Conservation (phyloP, 1,140 invertebrate species). For the Drosophila orosa region DNA sequence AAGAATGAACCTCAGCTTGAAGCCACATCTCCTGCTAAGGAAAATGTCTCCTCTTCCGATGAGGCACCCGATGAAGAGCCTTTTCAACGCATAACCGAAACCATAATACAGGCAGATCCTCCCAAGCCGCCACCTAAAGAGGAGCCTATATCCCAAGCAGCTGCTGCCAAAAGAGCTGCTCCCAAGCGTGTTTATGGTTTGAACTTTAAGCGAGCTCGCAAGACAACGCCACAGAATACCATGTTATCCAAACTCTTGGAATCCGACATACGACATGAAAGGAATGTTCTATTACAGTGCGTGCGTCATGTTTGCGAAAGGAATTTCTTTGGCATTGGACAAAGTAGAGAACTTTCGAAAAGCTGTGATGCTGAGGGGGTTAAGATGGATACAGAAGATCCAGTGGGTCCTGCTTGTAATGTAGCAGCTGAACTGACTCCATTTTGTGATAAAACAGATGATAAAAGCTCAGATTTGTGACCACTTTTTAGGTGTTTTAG, state of each 20-base stretch:
- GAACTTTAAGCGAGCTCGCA: constrained; percentile 73
- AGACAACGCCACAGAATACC: constrained; percentile 84
- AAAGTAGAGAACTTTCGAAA: neutral
- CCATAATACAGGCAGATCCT: neutral
- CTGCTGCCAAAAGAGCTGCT: neutral
- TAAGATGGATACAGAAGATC: neutral
- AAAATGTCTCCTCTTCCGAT: constrained; percentile 40
- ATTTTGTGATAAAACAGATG: constrained; percentile 17
- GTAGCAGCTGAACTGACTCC: neutral
- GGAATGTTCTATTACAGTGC: constrained; percentile 91
- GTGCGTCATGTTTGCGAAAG: constrained; percentile 89
- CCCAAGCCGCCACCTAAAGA: neutral
- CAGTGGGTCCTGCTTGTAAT: neutral
- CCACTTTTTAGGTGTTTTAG: neutral
- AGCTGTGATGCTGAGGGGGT: neutral
- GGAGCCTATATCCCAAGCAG: neutral
- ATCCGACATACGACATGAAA: constrained; percentile 88
- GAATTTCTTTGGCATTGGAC: constrained; percentile 87
- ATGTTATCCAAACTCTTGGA: constrained; percentile 87
- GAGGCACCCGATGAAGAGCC: constrained; percentile 75
- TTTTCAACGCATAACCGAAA: constrained; percentile 50
- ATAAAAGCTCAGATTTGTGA: neutral
- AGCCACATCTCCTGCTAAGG: neutral
- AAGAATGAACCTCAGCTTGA: no score
- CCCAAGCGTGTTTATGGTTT: constrained; percentile 63